Base-by-base conservation (phyloP, 1,140 invertebrate species). In the Drosophila guanche region DNA sequence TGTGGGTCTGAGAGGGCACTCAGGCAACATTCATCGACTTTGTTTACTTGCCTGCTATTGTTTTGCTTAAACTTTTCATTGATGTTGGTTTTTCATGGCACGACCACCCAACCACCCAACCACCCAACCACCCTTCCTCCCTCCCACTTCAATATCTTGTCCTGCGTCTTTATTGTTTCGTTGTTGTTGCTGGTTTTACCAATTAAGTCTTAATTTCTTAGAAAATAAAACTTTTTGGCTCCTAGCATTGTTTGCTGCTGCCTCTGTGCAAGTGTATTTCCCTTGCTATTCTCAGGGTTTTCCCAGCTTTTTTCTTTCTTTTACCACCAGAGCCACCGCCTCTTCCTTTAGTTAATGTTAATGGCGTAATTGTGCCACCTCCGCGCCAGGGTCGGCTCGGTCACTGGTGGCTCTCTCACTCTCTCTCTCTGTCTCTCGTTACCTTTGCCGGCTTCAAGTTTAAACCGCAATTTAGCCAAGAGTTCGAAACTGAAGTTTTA, bases 151-250 rank as follows among this genome's bases (percentile, higher is more conserved):
- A 41, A 63, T 69, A 62, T 75, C 57, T 75, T 69, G 57, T 69
- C 61, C 58, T 63, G 43, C 67, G 62, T 66, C 67, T 79, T 69
- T 63, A 79, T 85, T 80, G 51, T 60, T 48, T 65, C 69, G 61
- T 47, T 76, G 59, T 79, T 85, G 79, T 47, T 84, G 77, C 65
- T 85, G 76, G 62, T 86, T 88, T 86, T 88, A 78, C 83, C 83
- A 86, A 86, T 86, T 86, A 86, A 88, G 83, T 88, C 83, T 88
- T 88, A 88, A 88, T 88, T 88, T 88, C 83, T 88, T 88, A 88
- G 83, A 88, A 88, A 88, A 88, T 88, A 88, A 88, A 88, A 88
- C 83, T 88, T 88, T 88, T 88, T 79, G 78, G 75, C 83, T 88
- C 71, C 57, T 43, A 55, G 78, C 83, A 79, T 85, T 85, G 80